Evolutionary conservation across 2,888 invertebrate species (phyloP).

Genomic region (Dasysyrphus albostriatus): DNA sequence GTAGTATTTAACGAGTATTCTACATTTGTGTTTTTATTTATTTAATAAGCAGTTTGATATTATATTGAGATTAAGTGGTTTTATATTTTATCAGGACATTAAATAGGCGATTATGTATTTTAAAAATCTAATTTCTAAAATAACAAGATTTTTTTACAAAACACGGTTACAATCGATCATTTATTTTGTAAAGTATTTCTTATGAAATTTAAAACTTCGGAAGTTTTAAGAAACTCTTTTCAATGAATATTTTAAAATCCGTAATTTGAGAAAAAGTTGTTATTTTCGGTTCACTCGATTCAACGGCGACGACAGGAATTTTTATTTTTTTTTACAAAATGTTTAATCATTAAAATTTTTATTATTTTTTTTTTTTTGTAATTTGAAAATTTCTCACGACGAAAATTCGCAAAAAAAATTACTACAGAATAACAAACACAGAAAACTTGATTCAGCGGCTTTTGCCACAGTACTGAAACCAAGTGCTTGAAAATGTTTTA

Average conservation of each 20-base stretch:
- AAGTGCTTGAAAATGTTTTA: constrained; percentile 60
- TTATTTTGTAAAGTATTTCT: not conserved
- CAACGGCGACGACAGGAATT: not conserved
- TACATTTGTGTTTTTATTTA: constrained; percentile 35
- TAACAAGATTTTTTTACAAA: not conserved
- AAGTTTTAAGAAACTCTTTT: not conserved
- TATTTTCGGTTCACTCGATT: not conserved
- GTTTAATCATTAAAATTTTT: not conserved
- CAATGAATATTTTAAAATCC: too few species aligned
- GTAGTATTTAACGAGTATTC: constrained; percentile 21
- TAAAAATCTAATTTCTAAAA: not conserved
- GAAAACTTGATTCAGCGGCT: constrained; percentile 75
- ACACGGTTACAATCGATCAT: not conserved
- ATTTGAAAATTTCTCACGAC: constrained; percentile 60
- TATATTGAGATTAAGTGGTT: not conserved
- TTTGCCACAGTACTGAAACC: constrained; percentile 74
- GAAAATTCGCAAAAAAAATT: constrained; percentile 67
- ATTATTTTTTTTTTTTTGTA: constrained; percentile 3
- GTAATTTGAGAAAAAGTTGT: not conserved
- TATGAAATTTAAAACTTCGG: not conserved
- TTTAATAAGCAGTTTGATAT: not conserved
- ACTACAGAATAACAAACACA: constrained; percentile 71
- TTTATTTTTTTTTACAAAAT: not conserved
- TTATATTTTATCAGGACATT: constrained; percentile 28
- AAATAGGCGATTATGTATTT: not conserved